A percentile compares a stretch with the other conserved stretches of the same genome.
phyloP scores from a whole-genome alignment of 1,140 invertebrate species.

The Diuraphis noxia region DNA sequence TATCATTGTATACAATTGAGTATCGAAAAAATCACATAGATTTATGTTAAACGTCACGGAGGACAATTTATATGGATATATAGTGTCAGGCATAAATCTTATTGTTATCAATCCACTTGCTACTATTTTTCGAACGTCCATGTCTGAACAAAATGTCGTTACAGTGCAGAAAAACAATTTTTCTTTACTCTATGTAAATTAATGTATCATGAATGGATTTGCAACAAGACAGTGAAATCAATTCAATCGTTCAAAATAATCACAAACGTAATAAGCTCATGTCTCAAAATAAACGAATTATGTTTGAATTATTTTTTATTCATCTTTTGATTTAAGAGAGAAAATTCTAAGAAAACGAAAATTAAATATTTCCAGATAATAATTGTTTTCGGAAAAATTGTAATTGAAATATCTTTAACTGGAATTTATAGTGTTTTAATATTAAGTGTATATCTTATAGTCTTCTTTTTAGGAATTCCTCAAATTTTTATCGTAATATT shows the following conservation, averaged over 20 bases:
- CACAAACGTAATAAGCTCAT: background rate
- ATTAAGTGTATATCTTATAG: background rate
- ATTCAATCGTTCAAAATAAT: background rate
- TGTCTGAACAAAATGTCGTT: background rate
- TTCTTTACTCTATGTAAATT: background rate
- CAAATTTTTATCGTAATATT: background rate
- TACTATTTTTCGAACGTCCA: background rate
- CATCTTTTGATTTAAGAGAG: background rate
- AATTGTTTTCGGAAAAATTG: background rate
- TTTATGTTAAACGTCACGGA: background rate
- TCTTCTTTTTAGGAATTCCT: background rate
- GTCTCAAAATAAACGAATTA: background rate
- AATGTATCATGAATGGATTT: background rate
- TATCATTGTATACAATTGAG: background rate
- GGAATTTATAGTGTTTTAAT: background rate
- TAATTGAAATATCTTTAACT: background rate
- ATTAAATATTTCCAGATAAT: background rate
- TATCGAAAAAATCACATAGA: background rate
- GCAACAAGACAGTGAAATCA: background rate
- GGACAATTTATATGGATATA: conserved; percentile 5
- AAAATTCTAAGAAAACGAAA: background rate
- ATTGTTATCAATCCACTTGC: background rate
- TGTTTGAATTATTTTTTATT: background rate
- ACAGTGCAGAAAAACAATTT: background rate
- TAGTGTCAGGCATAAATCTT: background rate